A percentile compares a stretch with the other conserved stretches of the same genome.
These are phyloP conservation scores for Drosophila persimilis DNA, from an alignment of 1,140 invertebrate genomes.

Conservation along the genomic window DNA sequence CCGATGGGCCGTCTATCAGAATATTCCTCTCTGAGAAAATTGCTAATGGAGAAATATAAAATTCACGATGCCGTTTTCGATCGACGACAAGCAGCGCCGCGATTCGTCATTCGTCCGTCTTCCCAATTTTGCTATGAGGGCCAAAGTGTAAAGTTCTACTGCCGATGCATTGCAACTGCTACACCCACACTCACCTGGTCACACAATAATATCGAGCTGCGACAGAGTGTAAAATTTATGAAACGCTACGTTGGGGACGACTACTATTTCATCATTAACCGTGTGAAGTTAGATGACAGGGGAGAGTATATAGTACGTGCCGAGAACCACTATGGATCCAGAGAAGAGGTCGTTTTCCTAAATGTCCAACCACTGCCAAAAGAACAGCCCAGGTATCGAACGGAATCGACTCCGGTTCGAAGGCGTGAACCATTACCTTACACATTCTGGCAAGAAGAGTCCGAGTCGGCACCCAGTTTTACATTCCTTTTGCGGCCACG, in stretches of 20 bases:
- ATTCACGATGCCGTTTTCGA: conserved; percentile 98
- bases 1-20: conserved; percentile 98
- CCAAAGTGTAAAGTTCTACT: conserved; percentile 98
- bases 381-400: conserved; percentile 90
- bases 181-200: conserved; percentile 98
- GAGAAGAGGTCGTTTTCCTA: conserved; percentile 98
- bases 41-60: conserved; percentile 97
- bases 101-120: conserved; percentile 98
- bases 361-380: conserved; percentile 97
- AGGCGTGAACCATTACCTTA: conserved; percentile 90
- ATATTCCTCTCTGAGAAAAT: conserved; percentile 98
- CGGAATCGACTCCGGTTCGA: conserved; percentile 88
- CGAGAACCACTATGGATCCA: conserved; percentile 98
- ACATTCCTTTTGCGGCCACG: conserved; percentile 98
- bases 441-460: conserved; percentile 93
- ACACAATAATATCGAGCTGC: conserved; percentile 95
- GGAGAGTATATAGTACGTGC: conserved; percentile 98
- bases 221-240: conserved; percentile 99
- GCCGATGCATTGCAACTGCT: conserved; percentile 96
- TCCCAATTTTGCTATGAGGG: conserved; percentile 98
- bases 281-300: conserved; percentile 96
- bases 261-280: conserved; percentile 98
- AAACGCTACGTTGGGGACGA: conserved; percentile 98
- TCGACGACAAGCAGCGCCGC: conserved; percentile 97
- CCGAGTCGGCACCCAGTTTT: conserved; percentile 95